Conservation (phyloP, 2,888 invertebrate genomes). For the Hydroisotoma schaefferi region DNA sequence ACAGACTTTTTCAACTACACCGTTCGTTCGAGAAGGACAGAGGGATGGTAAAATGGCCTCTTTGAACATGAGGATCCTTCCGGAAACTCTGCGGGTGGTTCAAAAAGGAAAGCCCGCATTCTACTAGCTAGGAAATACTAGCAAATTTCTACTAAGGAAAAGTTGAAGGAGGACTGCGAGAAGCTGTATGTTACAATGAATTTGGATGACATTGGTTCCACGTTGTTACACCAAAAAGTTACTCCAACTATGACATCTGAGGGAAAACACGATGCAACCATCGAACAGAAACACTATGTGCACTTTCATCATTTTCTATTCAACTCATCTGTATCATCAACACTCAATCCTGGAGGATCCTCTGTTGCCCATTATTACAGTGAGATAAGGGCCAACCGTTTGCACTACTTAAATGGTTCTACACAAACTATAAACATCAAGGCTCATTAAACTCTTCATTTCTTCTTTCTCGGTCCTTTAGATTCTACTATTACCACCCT, state of each 20-base stretch:
- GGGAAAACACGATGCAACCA: neutral
- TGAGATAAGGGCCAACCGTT: no score
- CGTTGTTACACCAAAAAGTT: neutral
- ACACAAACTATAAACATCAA: no score
- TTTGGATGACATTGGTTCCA: constrained; percentile 2
- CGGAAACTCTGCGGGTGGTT: constrained; percentile 40
- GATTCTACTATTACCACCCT: no score
- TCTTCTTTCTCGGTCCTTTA: no score
- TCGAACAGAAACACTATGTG: neutral
- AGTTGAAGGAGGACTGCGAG: neutral
- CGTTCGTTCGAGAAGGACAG: neutral
- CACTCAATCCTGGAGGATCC: neutral
- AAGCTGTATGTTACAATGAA: neutral
- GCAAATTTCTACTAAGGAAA: neutral
- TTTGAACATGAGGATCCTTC: constrained; percentile 34
- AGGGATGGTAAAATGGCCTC: neutral
- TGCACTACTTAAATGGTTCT: no score
- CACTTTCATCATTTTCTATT: constrained; percentile 4
- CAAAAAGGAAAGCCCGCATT: constrained; percentile 34
- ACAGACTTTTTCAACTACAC: neutral
- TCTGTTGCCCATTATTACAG: no score
- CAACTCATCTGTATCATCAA: neutral
- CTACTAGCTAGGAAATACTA: neutral
- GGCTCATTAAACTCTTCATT: no score
- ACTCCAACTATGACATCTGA: neutral